A percentile compares a stretch with the other conserved stretches of the same genome.
Conservation (phyloP, 2,113 vertebrate species). For the Mustela lutreola region DNA sequence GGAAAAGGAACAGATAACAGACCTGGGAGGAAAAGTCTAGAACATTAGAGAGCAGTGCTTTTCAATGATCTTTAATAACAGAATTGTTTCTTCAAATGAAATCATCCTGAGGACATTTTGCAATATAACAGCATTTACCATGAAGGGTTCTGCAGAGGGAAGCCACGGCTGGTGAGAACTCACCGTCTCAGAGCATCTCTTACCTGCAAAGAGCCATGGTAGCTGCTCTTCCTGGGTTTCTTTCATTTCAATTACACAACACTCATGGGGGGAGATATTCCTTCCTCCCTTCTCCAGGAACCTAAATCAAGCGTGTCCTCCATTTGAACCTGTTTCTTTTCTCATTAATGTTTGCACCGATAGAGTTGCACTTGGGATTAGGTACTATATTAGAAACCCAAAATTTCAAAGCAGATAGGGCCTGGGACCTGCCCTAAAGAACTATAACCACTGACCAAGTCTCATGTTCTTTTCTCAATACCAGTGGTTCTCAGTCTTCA, state of each 20-base stretch:
- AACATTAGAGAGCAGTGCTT: background rate
- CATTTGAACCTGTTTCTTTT: background rate
- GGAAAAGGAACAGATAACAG: background rate
- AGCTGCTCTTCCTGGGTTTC: background rate
- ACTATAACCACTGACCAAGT: background rate
- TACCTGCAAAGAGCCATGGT: background rate
- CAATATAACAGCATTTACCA: background rate
- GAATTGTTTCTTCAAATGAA: conserved; percentile 3
- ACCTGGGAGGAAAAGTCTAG: background rate
- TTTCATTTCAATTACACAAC: background rate
- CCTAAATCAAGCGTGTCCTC: background rate
- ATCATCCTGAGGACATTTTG: background rate
- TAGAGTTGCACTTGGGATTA: background rate
- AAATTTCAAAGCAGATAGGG: background rate
- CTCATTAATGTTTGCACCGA: background rate
- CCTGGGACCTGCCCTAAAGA: background rate
- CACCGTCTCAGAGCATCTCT: background rate
- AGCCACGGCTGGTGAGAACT: background rate
- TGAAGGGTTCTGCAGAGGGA: background rate
- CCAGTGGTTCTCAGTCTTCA: background rate
- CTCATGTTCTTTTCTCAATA: background rate
- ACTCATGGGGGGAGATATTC: background rate
- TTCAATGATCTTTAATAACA: background rate
- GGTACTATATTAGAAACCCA: background rate
- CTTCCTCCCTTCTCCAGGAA: background rate